phyloP scores from a whole-genome alignment of 2,113 vertebrate species.

The Chamaetylas fuelleborni region DNA sequence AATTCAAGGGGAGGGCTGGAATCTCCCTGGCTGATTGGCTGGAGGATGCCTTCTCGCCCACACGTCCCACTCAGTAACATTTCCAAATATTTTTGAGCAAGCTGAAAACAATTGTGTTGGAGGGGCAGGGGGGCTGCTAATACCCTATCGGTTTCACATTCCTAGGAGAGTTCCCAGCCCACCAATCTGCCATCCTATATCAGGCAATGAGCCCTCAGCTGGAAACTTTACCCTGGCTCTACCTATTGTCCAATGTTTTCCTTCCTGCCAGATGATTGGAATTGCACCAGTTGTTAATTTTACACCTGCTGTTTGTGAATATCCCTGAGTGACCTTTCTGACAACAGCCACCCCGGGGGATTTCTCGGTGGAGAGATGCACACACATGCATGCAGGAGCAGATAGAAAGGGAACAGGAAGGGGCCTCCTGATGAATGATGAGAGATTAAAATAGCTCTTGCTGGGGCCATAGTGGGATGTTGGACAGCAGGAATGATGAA shows the following conservation, averaged over 20 bases:
- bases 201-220: conserved; percentile 57
- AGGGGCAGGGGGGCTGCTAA: conserved; percentile 54
- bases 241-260: conserved; percentile 52
- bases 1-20: conserved; percentile 59
- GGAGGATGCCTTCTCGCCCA: conserved; percentile 23
- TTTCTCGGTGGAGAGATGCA: conserved; percentile 11
- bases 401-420: conserved; percentile 53
- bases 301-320: conserved; percentile 56
- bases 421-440: conserved; percentile 58
- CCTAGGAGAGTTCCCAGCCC: conserved; percentile 60
- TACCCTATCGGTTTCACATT: conserved; percentile 67
- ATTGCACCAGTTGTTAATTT: conserved; percentile 37
- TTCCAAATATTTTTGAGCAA: conserved; percentile 62
- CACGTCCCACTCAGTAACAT: background rate
- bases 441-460: conserved; percentile 67
- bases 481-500: conserved; percentile 32
- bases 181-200: conserved; percentile 52
- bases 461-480: conserved; percentile 37
- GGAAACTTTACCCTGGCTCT: conserved; percentile 61
- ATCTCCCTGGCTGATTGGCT: conserved; percentile 50
- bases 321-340: conserved; percentile 47
- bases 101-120: conserved; percentile 67
- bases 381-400: background rate
- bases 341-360: conserved; percentile 6
- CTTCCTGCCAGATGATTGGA: conserved; percentile 54